These are phyloP conservation scores for Reticulitermes lucifugus DNA, from an alignment of 2,888 invertebrate species.

Conservation along the genomic window DNA sequence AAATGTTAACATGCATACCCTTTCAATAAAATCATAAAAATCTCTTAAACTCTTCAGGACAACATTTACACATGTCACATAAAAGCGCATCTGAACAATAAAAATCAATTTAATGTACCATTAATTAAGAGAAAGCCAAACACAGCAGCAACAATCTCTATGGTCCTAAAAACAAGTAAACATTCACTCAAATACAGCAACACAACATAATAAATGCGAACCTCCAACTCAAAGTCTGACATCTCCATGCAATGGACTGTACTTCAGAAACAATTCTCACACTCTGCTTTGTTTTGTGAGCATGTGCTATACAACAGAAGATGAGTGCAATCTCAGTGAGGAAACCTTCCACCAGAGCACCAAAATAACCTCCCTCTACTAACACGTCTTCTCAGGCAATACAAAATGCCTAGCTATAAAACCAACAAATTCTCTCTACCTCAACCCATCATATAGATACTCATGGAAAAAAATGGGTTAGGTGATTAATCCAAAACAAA, in stretches of 20 bases:
- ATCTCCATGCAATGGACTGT: constrained; percentile 14
- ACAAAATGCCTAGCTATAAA: too few species aligned
- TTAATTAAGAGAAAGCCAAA: not conserved
- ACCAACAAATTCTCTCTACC: not conserved
- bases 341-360: too few species aligned
- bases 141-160: not conserved
- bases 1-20: constrained; percentile 6
- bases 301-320: too few species aligned
- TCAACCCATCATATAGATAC: not conserved
- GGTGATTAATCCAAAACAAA: too few species aligned
- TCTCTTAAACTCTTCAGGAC: not conserved
- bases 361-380: too few species aligned
- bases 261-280: not conserved
- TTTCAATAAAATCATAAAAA: not conserved
- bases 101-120: not conserved
- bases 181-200: not conserved
- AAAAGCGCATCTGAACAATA: not conserved
- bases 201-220: not conserved
- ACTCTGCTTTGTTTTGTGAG: too few species aligned
- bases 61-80: not conserved
- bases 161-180: not conserved
- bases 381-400: too few species aligned
- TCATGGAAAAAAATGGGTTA: too few species aligned
- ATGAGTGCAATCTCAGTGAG: too few species aligned
- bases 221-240: constrained; percentile 34